Conservation (phyloP, 2,113 vertebrate genomes). For the Galemys pyrenaicus region DNA sequence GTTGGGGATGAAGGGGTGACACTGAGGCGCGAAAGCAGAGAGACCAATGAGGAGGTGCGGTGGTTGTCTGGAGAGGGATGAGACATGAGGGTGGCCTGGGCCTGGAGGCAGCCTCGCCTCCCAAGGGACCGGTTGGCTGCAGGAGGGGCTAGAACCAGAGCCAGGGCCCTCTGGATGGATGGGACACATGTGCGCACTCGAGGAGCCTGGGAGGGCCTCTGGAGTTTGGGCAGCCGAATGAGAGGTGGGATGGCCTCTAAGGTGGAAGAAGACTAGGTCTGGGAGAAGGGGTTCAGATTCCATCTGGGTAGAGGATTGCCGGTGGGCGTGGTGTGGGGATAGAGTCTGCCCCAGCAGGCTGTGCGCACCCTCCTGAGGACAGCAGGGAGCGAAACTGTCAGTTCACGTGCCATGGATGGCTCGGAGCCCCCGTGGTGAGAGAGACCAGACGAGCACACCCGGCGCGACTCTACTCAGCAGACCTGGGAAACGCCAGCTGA, state of each 20-base stretch:
- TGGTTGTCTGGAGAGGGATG: background rate
- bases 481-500: background rate
- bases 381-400: background rate
- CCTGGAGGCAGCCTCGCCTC: background rate
- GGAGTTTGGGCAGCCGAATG: background rate
- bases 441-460: background rate
- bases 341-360: background rate
- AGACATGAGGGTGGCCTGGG: background rate
- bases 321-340: too few species aligned
- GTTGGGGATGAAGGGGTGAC: background rate
- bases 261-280: background rate
- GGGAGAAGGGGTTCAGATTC: background rate
- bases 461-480: background rate
- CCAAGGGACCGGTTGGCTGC: background rate
- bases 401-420: accelerated
- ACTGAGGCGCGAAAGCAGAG: background rate
- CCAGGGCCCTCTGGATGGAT: accelerated
- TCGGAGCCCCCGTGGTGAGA: background rate
- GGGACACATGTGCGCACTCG: accelerated
- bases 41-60: background rate
- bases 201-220: background rate
- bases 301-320: too few species aligned
- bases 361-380: too few species aligned
- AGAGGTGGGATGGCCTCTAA: background rate
- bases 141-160: too few species aligned